Evolutionary conservation across 2,113 vertebrate genomes (phyloP), one percentile per base, ranked within the genome.

Genomic region (Atlantisia rogersi): DNA sequence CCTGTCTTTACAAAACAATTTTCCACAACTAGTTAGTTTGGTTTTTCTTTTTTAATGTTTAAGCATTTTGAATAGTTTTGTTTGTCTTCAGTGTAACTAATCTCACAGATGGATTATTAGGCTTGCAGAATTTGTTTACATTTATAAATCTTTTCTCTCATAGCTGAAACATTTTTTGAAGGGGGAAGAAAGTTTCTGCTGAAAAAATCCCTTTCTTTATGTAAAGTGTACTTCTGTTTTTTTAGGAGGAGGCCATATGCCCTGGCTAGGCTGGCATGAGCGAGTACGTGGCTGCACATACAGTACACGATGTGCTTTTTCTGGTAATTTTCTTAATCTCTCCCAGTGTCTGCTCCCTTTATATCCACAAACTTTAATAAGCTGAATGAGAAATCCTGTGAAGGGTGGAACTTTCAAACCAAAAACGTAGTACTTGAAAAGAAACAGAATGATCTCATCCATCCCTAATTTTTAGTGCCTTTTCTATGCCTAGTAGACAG

Each of bases 371-470:
- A 84, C 58, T 84, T 78, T 85, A 94, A 85, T 62, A 88, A 92
- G 52, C 62, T 91, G 88, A 79, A 92, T 76, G 25, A 88, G n/a
- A 93, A 89, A 86, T 64, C 37, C 37, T 65, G 39, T 46, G 69
- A 91, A 94, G 69, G 42, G 76, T 93, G 69, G 19, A 91, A 79
- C 69, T 59, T 95, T 94, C 69, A 92, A 93, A 94, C 83, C 37
- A 90, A 94, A 95, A 94, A 91, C 58, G 40, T 40, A 84, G 58
- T 63, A 7, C 83, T 91, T 92, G 44, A 96, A 91, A 93, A 68
- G 53, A 93, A 92, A 78, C 65, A 68, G 83, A 76, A 91, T 92
- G 86, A 95, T 86, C 70, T 95, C 95, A 96, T 88, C 50, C 67
- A 62, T 82, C 53, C 53, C 63, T 94, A 95, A 89, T 87, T 95